phyloP scores from a whole-genome alignment of 2,797 vertebrate genomes.

The Pseudochirops corinnae region DNA sequence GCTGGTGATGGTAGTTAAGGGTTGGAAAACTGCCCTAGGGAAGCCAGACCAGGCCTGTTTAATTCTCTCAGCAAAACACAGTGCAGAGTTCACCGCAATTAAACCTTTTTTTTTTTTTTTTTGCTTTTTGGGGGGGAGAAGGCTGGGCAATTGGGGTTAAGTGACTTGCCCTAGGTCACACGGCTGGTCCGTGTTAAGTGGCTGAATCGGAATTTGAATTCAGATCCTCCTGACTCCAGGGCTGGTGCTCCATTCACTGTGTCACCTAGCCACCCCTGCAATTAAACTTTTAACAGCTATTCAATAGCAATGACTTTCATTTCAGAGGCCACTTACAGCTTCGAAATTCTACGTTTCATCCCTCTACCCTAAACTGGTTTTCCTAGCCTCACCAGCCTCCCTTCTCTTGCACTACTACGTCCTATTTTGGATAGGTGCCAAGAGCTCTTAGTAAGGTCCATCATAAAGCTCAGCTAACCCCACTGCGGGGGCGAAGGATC shows the following conservation, averaged over 20 bases:
- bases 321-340: neutral
- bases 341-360: constrained; percentile 3
- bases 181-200: too few species aligned
- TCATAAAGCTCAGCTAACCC: neutral
- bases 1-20: neutral
- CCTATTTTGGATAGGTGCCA: neutral
- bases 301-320: neutral
- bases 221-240: too few species aligned
- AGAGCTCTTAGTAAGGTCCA: constrained; percentile 23
- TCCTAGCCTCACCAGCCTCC: neutral
- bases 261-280: neutral
- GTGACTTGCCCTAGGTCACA: too few species aligned
- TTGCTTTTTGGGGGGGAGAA: too few species aligned
- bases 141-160: too few species aligned
- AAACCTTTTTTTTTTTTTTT: neutral
- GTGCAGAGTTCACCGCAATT: neutral
- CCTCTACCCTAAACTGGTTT: neutral
- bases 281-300: neutral
- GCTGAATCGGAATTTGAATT: too few species aligned
- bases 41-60: too few species aligned
- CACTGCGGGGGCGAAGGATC: too few species aligned
- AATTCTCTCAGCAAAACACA: fast-evolving
- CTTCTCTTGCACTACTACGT: neutral
- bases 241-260: too few species aligned
- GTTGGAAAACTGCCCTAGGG: neutral